phyloP scores from a whole-genome alignment of 2,113 vertebrate genomes.

The Ailurus styani region DNA sequence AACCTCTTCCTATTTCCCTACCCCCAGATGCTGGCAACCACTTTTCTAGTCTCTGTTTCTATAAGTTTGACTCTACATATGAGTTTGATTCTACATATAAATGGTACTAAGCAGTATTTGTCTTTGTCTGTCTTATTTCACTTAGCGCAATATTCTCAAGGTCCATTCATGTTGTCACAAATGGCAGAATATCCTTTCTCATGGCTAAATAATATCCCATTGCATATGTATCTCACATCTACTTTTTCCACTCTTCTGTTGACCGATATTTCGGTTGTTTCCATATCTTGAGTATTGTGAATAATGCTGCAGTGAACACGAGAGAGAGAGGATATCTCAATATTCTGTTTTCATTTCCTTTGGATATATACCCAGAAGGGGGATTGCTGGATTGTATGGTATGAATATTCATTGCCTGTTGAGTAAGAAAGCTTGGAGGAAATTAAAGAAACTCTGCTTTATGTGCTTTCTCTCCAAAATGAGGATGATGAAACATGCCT shows the following conservation, averaged over 20 bases:
- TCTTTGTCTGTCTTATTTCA: background rate
- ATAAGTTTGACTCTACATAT: background rate
- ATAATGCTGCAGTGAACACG: background rate
- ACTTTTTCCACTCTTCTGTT: background rate
- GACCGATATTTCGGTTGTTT: background rate
- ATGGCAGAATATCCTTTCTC: background rate
- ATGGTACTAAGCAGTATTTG: background rate
- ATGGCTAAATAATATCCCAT: background rate
- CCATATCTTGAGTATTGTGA: background rate
- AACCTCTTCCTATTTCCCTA: background rate
- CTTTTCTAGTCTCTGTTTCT: background rate
- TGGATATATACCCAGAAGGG: background rate
- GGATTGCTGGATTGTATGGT: background rate
- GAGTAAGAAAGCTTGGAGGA: background rate
- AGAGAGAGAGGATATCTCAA: background rate
- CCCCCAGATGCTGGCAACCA: background rate
- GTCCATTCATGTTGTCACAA: background rate
- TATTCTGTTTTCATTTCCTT: background rate
- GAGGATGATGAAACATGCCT: background rate
- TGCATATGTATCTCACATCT: background rate
- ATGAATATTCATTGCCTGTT: constrained; percentile 27
- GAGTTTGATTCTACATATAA: background rate
- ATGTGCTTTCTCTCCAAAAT: background rate
- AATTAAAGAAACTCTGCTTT: background rate
- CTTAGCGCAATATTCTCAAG: background rate